Evolutionary conservation across 2,113 vertebrate species (phyloP).

Genomic region (Heptranchias perlo): DNA sequence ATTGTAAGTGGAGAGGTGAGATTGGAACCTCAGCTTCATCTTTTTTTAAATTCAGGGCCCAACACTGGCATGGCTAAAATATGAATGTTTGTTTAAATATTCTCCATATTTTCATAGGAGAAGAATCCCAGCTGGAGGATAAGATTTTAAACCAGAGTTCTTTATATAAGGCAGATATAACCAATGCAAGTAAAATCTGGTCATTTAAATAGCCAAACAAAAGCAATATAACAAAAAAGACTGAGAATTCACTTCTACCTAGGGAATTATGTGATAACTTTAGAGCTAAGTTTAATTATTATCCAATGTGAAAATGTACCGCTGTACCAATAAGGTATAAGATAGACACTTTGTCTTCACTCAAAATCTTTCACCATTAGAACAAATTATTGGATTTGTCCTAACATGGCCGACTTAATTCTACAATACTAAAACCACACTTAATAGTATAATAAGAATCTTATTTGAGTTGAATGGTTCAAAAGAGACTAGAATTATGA

Average conservation of each 20-base stretch:
- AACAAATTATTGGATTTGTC: neutral
- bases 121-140: neutral
- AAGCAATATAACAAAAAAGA: neutral
- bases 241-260: neutral
- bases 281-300: neutral
- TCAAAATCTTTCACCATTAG: neutral
- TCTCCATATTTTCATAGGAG: neutral
- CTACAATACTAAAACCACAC: neutral
- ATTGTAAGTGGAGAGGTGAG: neutral
- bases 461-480: neutral
- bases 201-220: neutral
- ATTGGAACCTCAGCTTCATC: neutral
- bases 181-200: neutral
- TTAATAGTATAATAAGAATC: neutral
- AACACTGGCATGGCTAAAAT: neutral
- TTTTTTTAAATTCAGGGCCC: neutral
- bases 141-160: neutral
- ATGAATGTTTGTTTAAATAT: neutral
- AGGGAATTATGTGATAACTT: neutral
- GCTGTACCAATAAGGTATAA: neutral
- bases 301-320: neutral
- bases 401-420: neutral
- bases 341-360: neutral
- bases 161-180: neutral
- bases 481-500: neutral